phyloP scores from a whole-genome alignment of 2,888 invertebrate species.

The Rhaphigaster nebulosa region DNA sequence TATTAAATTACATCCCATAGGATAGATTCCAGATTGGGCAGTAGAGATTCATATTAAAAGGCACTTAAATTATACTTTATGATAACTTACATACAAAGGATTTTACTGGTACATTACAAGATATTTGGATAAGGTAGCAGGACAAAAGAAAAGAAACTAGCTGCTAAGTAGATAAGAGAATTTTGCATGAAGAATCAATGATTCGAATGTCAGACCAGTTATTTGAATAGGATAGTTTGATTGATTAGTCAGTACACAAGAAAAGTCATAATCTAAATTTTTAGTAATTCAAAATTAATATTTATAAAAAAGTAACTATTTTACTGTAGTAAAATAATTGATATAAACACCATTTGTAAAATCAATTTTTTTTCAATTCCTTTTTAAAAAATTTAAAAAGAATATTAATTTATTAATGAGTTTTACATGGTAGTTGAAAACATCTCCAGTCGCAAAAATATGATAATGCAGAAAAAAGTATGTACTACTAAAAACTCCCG shows the following conservation, averaged over 20 bases:
- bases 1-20: no score
- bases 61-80: no score
- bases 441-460: constrained; percentile 13
- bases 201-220: neutral
- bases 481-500: neutral
- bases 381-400: neutral
- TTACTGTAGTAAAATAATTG: neutral
- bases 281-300: neutral
- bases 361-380: neutral
- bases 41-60: no score
- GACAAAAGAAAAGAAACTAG: no score
- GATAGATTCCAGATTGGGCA: no score
- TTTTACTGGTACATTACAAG: no score
- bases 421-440: neutral
- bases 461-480: neutral
- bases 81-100: no score
- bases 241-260: neutral
- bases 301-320: neutral
- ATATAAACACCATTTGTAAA: neutral
- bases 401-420: neutral
- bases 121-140: no score
- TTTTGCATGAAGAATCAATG: neutral
- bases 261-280: neutral
- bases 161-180: neutral
- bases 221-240: neutral